Base-by-base conservation (phyloP, 2,113 vertebrate species). In the Vicugna pacos region DNA sequence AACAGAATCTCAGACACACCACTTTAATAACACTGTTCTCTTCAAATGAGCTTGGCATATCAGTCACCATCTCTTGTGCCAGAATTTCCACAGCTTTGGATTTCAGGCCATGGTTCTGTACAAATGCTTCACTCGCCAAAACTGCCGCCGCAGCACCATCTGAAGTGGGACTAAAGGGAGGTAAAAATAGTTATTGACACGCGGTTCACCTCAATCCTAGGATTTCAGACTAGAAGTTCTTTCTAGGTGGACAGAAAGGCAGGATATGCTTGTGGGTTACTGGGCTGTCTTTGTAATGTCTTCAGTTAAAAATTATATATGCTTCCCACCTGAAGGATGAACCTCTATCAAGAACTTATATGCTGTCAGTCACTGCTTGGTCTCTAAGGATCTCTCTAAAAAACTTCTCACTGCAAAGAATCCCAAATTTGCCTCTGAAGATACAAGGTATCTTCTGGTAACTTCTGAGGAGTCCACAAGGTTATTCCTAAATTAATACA, bases 31-130 rank as follows among this genome's bases (percentile, higher is more conserved):
- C 94, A 90, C 99, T 99, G 48, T 99, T 99, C 48, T 98, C 99
- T 70, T 99, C 97, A 98, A 99, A 99, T 0, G 99, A 98, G 93
- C 99, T 99, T 54, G 98, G 69, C 2, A 98, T 97, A 98, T 99
- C 99, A 1, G 99, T 99, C 96, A 98, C 96, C 99, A 99, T 99
- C 98, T 99, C 99, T 94, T 99, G 99, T n/a, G 99, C 99, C 87
- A 99, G 24, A 80, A 99, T 99, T 98, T 99, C 99, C 92, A 99
- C 99, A 4, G 99, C 99, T 98, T 99, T 99, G 5, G 94, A 26
- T 93, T 99, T 98, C 92, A 99, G 97, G 1, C 96, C 95, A 22
- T 99, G 97, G 13, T 95, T 98, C 97, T 89, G 98, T 73, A 99
- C 99, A 94, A 99, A 99, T 12, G 90, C 97, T 97, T 99, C 99